Percentiles rank a stretch among this genome's conserved stretches.
These are phyloP conservation scores for Cotesia glomerata DNA, from an alignment of 1,140 invertebrate genomes.

Conservation along the genomic window DNA sequence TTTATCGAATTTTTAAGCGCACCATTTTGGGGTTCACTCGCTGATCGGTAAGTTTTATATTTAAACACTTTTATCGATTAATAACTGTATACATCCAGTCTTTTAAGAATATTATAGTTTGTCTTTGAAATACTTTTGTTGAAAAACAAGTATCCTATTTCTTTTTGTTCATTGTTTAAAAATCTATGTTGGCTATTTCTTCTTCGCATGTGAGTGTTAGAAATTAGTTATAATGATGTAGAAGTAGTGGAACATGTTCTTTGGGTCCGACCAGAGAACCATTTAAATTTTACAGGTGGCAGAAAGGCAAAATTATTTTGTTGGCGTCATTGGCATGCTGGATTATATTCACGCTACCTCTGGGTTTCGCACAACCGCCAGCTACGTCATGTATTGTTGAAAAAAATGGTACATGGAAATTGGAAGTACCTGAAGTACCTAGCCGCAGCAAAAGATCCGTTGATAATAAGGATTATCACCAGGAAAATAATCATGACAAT, in stretches of 20 bases:
- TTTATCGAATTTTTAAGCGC: slow-evolving; percentile 98
- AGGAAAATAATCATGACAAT: slow-evolving; percentile 6
- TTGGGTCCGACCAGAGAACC: slow-evolving; percentile 35
- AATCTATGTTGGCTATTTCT: background rate
- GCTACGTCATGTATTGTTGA: slow-evolving; percentile 84
- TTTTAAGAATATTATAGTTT: too few relatives aligned
- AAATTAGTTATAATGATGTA: slow-evolving; percentile 21
- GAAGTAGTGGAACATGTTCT: slow-evolving; percentile 36
- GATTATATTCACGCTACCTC: slow-evolving; percentile 94
- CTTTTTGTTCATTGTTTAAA: background rate
- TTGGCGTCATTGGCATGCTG: slow-evolving; percentile 91
- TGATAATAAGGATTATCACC: slow-evolving; percentile 35
- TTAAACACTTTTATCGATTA: background rate
- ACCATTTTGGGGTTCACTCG: slow-evolving; percentile 96
- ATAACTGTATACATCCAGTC: background rate
- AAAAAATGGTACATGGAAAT: slow-evolving; percentile 66
- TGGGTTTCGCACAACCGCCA: slow-evolving; percentile 94
- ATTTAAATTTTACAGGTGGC: slow-evolving; percentile 67
- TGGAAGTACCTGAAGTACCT: slow-evolving; percentile 49
- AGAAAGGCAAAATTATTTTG: slow-evolving; percentile 85
- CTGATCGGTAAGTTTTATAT: slow-evolving; percentile 74
- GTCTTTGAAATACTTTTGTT: background rate
- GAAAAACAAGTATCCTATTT: background rate
- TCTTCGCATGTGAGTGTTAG: background rate
- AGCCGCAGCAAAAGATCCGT: slow-evolving; percentile 45